Conservation (phyloP, 1,140 invertebrate species). For the Drosophila cardini region DNA sequence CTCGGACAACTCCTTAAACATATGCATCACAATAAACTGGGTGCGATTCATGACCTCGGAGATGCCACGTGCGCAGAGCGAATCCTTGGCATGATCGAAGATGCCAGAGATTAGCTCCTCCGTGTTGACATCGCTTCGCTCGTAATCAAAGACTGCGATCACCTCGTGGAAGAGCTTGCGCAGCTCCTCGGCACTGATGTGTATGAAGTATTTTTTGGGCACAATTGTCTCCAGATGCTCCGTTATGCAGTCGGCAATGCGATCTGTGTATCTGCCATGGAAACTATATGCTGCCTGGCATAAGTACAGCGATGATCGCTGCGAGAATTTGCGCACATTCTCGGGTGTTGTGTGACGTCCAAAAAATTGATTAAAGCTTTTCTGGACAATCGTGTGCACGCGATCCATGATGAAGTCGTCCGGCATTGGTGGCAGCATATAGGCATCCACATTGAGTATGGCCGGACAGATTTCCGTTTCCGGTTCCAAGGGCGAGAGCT, state of each 20-base stretch:
- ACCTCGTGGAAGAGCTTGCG: slow-evolving; percentile 75
- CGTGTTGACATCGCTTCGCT: slow-evolving; percentile 74
- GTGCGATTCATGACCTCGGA: slow-evolving; percentile 64
- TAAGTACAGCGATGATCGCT: slow-evolving; percentile 69
- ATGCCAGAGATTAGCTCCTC: slow-evolving; percentile 76
- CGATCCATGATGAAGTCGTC: slow-evolving; percentile 78
- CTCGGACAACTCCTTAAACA: slow-evolving; percentile 79
- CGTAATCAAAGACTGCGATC: slow-evolving; percentile 71
- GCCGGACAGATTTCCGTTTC: slow-evolving; percentile 53
- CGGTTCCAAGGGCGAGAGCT: slow-evolving; percentile 20
- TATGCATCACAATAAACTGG: slow-evolving; percentile 63
- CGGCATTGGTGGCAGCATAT: slow-evolving; percentile 63
- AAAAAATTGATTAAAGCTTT: slow-evolving; percentile 66
- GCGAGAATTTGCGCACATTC: slow-evolving; percentile 66
- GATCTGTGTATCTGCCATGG: slow-evolving; percentile 70
- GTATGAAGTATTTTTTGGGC: slow-evolving; percentile 77
- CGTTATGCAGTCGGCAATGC: slow-evolving; percentile 74
- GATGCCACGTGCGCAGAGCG: slow-evolving; percentile 38
- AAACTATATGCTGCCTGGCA: slow-evolving; percentile 78
- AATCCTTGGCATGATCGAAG: slow-evolving; percentile 73
- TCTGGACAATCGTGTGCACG: slow-evolving; percentile 73
- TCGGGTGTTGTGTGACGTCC: slow-evolving; percentile 62
- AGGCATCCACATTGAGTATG: slow-evolving; percentile 68
- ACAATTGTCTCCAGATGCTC: slow-evolving; percentile 72
- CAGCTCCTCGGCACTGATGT: slow-evolving; percentile 67